These are phyloP conservation scores for Heliconius cydno DNA, from an alignment of 2,888 invertebrate species.

Conservation along the genomic window DNA sequence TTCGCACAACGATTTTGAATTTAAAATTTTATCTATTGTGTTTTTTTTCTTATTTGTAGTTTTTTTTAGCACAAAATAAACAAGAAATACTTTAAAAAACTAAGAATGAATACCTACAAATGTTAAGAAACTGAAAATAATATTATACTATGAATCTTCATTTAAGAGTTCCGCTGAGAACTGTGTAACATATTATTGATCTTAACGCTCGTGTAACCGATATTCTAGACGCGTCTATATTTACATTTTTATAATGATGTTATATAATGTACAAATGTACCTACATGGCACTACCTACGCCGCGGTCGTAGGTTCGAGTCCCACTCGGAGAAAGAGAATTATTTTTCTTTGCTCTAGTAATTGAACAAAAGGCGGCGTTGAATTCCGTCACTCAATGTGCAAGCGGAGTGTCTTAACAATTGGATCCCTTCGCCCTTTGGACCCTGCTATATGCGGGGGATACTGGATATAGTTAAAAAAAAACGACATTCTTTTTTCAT, in stretches of 20 bases:
- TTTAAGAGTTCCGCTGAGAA: neutral
- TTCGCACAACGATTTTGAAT: no score
- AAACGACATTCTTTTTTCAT: no score
- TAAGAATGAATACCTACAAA: neutral
- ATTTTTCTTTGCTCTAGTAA: neutral
- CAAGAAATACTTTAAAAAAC: neutral
- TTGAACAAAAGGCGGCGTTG: neutral
- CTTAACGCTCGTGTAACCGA: conserved; percentile 8
- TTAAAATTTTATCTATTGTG: no score
- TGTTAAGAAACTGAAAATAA: neutral
- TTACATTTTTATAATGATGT: neutral
- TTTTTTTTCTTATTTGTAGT: no score
- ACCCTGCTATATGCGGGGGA: no score
- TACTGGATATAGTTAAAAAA: no score
- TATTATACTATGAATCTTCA: neutral
- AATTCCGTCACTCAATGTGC: neutral
- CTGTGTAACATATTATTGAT: conserved; percentile 3
- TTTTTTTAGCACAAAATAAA: neutral
- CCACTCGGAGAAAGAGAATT: no score
- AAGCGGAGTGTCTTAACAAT: no score
- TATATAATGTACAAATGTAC: neutral
- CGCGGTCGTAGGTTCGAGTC: no score
- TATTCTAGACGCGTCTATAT: neutral
- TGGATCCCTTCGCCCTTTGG: no score
- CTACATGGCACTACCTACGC: no score